Evolutionary conservation across 2,888 invertebrate species (phyloP).

Genomic region (Andrena haemorrhoa): DNA sequence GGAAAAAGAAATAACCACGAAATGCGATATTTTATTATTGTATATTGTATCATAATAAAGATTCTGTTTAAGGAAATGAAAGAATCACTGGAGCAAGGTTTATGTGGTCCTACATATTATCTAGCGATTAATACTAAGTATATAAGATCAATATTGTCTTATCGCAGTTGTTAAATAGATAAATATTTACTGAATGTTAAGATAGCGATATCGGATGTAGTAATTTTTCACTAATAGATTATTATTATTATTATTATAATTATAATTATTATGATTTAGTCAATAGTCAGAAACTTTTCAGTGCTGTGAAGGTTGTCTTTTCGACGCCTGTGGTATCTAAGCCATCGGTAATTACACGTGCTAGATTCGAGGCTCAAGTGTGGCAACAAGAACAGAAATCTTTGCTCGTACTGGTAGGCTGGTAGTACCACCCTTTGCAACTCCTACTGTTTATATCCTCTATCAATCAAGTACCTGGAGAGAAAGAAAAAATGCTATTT

Average conservation of each 20-base stretch:
- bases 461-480: slow-evolving; percentile 74
- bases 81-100: slow-evolving; percentile 84
- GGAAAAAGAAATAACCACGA: slow-evolving; percentile 80
- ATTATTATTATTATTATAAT: slow-evolving; percentile 65
- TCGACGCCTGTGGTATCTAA: slow-evolving; percentile 81
- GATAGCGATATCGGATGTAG: slow-evolving; percentile 79
- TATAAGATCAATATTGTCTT: slow-evolving; percentile 77
- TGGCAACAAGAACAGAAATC: slow-evolving; percentile 69
- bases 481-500: slow-evolving; percentile 77
- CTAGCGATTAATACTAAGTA: slow-evolving; percentile 78
- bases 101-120: slow-evolving; percentile 83
- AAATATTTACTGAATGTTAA: slow-evolving; percentile 83
- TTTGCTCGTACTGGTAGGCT: slow-evolving; percentile 71
- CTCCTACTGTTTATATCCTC: slow-evolving; percentile 71
- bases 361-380: slow-evolving; percentile 74
- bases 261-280: slow-evolving; percentile 82
- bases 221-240: slow-evolving; percentile 84
- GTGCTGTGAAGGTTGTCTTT: slow-evolving; percentile 84
- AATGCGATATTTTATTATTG: slow-evolving; percentile 83
- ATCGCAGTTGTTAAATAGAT: slow-evolving; percentile 83
- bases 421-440: slow-evolving; percentile 68
- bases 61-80: slow-evolving; percentile 80
- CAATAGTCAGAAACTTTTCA: slow-evolving; percentile 82
- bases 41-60: slow-evolving; percentile 82
- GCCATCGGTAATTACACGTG: slow-evolving; percentile 78